Percentiles rank a stretch among this genome's conserved stretches.
Evolutionary conservation across 2,888 invertebrate genomes (phyloP).

Genomic region (Torymus texanus): DNA sequence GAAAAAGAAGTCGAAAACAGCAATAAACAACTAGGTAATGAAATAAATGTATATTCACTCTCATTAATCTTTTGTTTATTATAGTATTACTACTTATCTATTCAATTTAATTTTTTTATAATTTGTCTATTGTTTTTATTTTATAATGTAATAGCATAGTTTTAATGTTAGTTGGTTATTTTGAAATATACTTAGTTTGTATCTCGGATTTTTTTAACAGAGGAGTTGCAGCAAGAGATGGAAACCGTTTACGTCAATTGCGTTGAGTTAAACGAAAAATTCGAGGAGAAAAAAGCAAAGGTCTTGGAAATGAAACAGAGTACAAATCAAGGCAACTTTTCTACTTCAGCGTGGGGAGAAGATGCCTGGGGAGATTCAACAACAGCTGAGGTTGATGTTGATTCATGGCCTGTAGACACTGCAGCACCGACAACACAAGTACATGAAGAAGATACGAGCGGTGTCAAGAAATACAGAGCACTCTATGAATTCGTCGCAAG

Average conservation of each 20-base stretch:
- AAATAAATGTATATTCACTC: not conserved
- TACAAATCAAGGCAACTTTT: conserved; percentile 75
- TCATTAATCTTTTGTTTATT: not conserved
- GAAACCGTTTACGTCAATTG: conserved; percentile 82
- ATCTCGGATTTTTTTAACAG: conserved; percentile 72
- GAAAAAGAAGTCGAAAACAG: conserved; percentile 56
- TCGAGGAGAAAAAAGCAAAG: conserved; percentile 80
- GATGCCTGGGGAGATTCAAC: conserved; percentile 79
- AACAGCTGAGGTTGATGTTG: conserved; percentile 68
- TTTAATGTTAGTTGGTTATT: not conserved
- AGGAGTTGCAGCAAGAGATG: conserved; percentile 84
- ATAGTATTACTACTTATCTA: not conserved
- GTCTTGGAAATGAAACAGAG: conserved; percentile 78
- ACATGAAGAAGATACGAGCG: conserved; percentile 74
- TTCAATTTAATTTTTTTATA: no score
- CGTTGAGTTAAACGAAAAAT: conserved; percentile 80
- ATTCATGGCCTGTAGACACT: conserved; percentile 77
- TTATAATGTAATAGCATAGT: no score
- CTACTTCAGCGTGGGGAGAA: conserved; percentile 62
- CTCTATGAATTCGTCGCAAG: conserved; percentile 95
- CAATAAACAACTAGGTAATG: conserved; percentile 48
- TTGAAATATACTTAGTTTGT: not conserved
- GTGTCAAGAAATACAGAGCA: conserved; percentile 87
- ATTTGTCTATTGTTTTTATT: no score
- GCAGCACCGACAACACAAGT: conserved; percentile 67